Percentiles rank a stretch among this genome's conserved stretches.
phyloP scores from a whole-genome alignment of 2,113 vertebrate species.

The Otocyon megalotis region DNA sequence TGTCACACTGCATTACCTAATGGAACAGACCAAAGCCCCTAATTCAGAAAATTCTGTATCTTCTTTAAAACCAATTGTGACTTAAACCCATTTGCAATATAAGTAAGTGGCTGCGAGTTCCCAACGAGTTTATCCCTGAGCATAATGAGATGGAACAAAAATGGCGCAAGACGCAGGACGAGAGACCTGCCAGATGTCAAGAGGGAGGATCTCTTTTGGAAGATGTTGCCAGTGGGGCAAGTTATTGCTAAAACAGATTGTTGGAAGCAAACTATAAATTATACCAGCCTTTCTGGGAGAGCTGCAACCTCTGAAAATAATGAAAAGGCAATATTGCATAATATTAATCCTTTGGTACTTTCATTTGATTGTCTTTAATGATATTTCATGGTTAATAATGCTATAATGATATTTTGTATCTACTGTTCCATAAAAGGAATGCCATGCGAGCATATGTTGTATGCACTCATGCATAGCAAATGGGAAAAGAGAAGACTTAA shows the following conservation, averaged over 20 bases:
- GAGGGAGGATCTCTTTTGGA: background rate
- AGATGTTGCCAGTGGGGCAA: background rate
- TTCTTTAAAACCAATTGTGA: conserved; percentile 74
- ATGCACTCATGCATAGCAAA: background rate
- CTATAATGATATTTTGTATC: background rate
- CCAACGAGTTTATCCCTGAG: conserved; percentile 67
- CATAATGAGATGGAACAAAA: conserved; percentile 63
- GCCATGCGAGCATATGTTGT: background rate
- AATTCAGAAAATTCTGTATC: conserved; percentile 53
- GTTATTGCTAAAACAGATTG: background rate
- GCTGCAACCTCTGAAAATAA: background rate
- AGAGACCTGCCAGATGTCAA: conserved; percentile 47
- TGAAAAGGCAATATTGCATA: background rate
- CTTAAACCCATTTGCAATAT: conserved; percentile 77
- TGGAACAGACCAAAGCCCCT: background rate
- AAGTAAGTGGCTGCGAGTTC: conserved; percentile 70
- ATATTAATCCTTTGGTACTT: background rate
- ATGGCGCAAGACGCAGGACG: conserved; percentile 63
- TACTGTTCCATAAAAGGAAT: background rate
- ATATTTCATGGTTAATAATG: conserved; percentile 40
- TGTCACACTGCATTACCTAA: background rate
- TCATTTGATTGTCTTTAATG: conserved; percentile 7
- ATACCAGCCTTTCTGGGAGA: background rate
- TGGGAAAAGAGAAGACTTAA: background rate
- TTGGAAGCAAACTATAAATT: conserved; percentile 23